Base-by-base conservation (phyloP, 2,797 vertebrate species). In the Remorina albescens region DNA sequence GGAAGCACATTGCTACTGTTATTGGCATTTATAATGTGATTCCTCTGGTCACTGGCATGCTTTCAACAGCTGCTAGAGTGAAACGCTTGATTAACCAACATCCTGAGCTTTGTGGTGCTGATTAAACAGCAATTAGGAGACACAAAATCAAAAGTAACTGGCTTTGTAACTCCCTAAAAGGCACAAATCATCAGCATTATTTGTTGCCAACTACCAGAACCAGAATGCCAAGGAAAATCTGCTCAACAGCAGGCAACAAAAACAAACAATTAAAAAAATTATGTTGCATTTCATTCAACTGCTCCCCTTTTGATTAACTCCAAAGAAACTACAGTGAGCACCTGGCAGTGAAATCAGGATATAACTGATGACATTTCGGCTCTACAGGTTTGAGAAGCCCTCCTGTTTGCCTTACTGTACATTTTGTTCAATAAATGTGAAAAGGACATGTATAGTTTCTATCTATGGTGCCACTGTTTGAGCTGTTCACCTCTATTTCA, bases 81-180 rank as follows among this genome's bases (percentile, higher is more conserved):
- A 60, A 71, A 44, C 2, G 56, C 72, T 53, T 71, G 67, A 86
- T 80, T 86, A 63, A 72, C 78, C 74, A 71, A 30, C 44, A 44
- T 78, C 6, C 28, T 39, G 8, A 9, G 74, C 16, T 23, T 70
- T 28, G 74, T 16, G 4, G 41, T 12, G 37, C 55, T 74, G 76
- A 91, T 88, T 86, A 84, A 84, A 83, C 42, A 57, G 64, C 1
- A 34, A 85, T 85, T 67, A 80, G 49, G 57, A 74, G 18, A 57
- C 83, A 88, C 66, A 81, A 66, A 81, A 76, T 61, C 73, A 73
- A 37, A 79, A 42, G 72, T 78, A 49, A 78, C 37, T 28, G 51
- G 16, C 70, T 50, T 59, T n/a, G n/a, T 75, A 19, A 59, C 61
- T 71, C 37, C 25, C 36, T 54, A 21, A 66, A 65, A 75, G 59